Base-by-base conservation (phyloP, 92 coral and sea anemone species). In the Isaurus tuberculatus region DNA sequence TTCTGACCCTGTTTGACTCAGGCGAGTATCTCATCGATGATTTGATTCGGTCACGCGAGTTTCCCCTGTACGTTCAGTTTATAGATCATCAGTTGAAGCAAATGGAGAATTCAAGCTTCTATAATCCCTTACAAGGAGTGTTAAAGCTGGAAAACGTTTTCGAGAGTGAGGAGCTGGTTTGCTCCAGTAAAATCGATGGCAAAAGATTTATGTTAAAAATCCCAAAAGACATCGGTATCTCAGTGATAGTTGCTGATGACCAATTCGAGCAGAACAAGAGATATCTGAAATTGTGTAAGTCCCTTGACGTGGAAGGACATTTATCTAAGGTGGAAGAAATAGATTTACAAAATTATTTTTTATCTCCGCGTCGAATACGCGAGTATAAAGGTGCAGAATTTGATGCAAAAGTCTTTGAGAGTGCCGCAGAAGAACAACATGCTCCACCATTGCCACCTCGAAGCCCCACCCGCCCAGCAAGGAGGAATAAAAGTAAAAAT, bases 1-100 rank as follows among this genome's bases (percentile, higher is more conserved):
- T 82, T 65, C 81, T 61, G 1, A 79, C 82, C 0, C 74, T 74
- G 8, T 49, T 27, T 0, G 75, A 87, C 36, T 26, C 34, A 25
- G 63, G 63, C 16, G 87, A 87, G 17, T 37, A 81, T 44, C 77
- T 87, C 30, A 55, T 87, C 0, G 84, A 72, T 29, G 91, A 87
- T 48, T 46, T 83, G 28, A n/a, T 30, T 48, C 30, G 27, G 13
- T 65, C 42, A 26, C 75, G 73, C 34, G 13, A 34, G 36, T 74
- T 87, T 2, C 91, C 91, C 3, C 16, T 87, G 29, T 48, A 34
- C 22, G 84, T 82, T 6, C 84, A 87, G 42, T 87, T 87, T 34
- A 67, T 77, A 22, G 55, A 77, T 31, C 49, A 32, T 23, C 51
- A 55, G 43, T 25, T 58, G 30, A 33, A 61, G 33, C 71, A 43